Evolutionary conservation across 2,797 vertebrate genomes (phyloP), one percentile per base, ranked within the genome.

Genomic region (Darevskia mixta): DNA sequence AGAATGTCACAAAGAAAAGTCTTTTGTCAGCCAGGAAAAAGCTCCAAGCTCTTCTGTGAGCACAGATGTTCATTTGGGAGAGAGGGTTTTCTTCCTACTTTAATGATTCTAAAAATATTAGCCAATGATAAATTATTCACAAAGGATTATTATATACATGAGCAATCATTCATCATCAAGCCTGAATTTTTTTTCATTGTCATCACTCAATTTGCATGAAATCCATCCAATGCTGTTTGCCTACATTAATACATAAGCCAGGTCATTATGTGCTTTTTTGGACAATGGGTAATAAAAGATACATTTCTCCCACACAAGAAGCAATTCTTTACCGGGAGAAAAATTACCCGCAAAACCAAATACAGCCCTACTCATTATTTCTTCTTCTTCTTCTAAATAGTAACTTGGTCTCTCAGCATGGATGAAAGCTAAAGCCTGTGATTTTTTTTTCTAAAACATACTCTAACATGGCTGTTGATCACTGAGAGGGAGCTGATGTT

Each of bases 211-310:
- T 73, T 82, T 9, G 29, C 61, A 58, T 49, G 18, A 76, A 85
- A 84, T 69, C 58, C 61, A 67, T 32, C 69, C 88, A 81, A 61
- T 82, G 18, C 32, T 76, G 61, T 89, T 85, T 81, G 71, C 58
- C 78, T 76, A 67, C 83, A 75, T 67, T 75, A 85, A 75, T 75
- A 67, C 55, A 85, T 41, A 85, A 66, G 71, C 67, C 76, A 80
- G 43, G 67, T 85, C 43, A 67, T 85, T 80, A 66, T 85, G 69
- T 15, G 49, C 41, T 25, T 82, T 73, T 87, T 75, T 23, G 45
- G 86, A 82, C 86, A 87, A 76, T 66, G 29, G n/a, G 29, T 73
- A 85, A 85, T 89, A 82, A 81, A 76, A 85, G 69, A 89, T 67
- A 66, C 32, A 85, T 85, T 79, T 87, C 79, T 76, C 58, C 61